Base-by-base conservation (phyloP, 2,113 vertebrate genomes). In the Oreochromis spilurus region DNA sequence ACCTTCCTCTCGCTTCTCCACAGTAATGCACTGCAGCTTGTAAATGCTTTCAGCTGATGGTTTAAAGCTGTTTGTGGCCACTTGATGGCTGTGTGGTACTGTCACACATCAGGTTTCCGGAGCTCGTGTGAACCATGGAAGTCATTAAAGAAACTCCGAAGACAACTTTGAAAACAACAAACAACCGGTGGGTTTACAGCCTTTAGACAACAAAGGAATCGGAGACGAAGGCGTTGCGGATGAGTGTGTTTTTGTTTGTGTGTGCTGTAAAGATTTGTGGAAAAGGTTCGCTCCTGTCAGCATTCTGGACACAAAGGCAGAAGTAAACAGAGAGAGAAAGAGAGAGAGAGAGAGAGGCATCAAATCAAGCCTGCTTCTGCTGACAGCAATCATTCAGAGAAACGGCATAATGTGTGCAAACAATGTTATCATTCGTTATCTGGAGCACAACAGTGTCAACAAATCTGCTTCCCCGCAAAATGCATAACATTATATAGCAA, bases 391-490 rank as follows among this genome's bases (percentile, higher is more conserved):
- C 88, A 85, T 91, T 91, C 87, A 87, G 53, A 79, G 72, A 75
- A 90, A 89, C 26, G 21, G 81, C 83, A 65, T 67, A 81, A 93
- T 72, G 87, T 85, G 88, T 50, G 75, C 89, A 89, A 83, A 92
- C 92, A 92, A 50, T 86, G 81, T 89, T 92, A 92, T 93, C 90
- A 78, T 65, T 91, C 75, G 50, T 91, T 87, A 91, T 93, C 79
- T 81, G 84, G 75, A 88, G 58, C 93, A 91, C 81, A 81, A 82
- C 17, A 26, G 38, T 72, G 86, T 90, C 53, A 53, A 89, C 87
- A 87, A 89, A 93, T 88, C 82, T 70, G 52, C 84, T 84, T 60
- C 81, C 79, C 65, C 40, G 5, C 79, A 87, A 84, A 89, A 87
- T 78, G 58, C 55, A 88, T 75, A 31, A 83, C 79, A 84, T 72